Percentiles rank a stretch among this genome's conserved stretches.
These are phyloP conservation scores for Temnothorax nylanderi DNA, from an alignment of 1,140 invertebrate species.

Conservation along the genomic window DNA sequence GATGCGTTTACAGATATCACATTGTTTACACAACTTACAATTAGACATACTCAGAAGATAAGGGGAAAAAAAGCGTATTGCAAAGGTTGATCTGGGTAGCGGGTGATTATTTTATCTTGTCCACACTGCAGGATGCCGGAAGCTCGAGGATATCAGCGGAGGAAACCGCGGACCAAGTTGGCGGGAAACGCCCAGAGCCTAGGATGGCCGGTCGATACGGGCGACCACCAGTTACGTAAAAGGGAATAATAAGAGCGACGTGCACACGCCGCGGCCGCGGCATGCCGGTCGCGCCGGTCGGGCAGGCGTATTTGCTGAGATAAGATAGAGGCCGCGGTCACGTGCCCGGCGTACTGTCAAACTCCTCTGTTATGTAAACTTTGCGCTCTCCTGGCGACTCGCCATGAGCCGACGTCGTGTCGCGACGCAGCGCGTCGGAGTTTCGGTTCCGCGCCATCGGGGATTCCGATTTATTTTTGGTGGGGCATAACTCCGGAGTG, in stretches of 20 bases:
- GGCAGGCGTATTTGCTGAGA: conserved; percentile 77
- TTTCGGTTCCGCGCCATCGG: conserved; percentile 61
- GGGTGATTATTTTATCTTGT: conserved; percentile 40
- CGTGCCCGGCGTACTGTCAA: conserved; percentile 84
- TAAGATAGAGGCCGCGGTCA: conserved; percentile 82
- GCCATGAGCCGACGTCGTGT: conserved; percentile 76
- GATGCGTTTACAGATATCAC: neutral
- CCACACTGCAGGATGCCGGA: neutral
- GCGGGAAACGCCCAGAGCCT: conserved; percentile 67
- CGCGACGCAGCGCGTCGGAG: conserved; percentile 12
- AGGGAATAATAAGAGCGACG: conserved; percentile 75
- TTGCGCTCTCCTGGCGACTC: conserved; percentile 78
- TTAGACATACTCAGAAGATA: neutral
- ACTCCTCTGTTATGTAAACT: conserved; percentile 85
- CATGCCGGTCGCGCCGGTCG: conserved; percentile 43
- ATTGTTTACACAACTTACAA: neutral
- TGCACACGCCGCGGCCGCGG: conserved; percentile 55
- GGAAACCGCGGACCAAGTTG: conserved; percentile 52
- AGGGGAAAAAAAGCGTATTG: neutral
- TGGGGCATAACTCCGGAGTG: conserved; percentile 56
- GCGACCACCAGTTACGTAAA: conserved; percentile 77
- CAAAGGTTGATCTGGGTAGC: neutral
- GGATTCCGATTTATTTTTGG: conserved; percentile 77
- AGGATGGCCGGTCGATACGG: conserved; percentile 69
- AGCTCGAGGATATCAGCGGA: neutral